phyloP scores from a whole-genome alignment of 2,113 vertebrate species.

The Perca flavescens region DNA sequence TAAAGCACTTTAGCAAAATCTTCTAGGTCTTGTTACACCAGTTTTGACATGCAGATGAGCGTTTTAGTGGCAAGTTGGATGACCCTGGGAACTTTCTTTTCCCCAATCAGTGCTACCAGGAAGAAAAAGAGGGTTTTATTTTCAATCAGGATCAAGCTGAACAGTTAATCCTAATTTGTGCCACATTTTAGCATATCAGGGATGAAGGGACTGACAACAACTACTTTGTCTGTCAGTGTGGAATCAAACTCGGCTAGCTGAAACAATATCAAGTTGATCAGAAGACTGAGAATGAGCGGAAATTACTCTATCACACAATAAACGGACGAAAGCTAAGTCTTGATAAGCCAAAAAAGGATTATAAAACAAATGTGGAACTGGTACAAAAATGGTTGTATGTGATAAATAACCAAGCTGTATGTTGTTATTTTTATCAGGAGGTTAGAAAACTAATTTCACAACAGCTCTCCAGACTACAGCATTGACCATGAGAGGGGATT shows the following conservation, averaged over 20 bases:
- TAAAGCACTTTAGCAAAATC: constrained; percentile 49
- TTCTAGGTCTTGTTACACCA: constrained; percentile 31
- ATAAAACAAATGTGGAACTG: neutral
- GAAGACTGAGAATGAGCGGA: constrained; percentile 13
- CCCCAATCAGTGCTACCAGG: neutral
- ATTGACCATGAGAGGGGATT: neutral
- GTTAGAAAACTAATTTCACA: neutral
- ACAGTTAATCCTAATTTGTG: constrained; percentile 4
- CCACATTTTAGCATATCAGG: neutral
- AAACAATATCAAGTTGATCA: neutral
- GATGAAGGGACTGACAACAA: constrained; percentile 25
- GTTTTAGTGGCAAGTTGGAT: constrained; percentile 34
- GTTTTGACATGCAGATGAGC: constrained; percentile 27
- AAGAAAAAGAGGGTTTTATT: constrained; percentile 15
- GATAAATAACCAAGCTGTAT: neutral
- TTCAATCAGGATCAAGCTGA: neutral
- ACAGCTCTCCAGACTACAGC: constrained; percentile 1
- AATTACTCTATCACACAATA: neutral
- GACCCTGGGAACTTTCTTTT: neutral
- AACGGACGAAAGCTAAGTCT: neutral
- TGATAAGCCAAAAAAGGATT: neutral
- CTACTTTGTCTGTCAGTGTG: constrained; percentile 13
- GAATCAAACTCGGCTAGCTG: neutral
- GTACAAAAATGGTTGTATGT: neutral
- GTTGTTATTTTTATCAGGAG: neutral